Evolutionary conservation across 2,888 invertebrate genomes (phyloP), one percentile per base, ranked within the genome.

Genomic region (Rhamphomyia laevipes): DNA sequence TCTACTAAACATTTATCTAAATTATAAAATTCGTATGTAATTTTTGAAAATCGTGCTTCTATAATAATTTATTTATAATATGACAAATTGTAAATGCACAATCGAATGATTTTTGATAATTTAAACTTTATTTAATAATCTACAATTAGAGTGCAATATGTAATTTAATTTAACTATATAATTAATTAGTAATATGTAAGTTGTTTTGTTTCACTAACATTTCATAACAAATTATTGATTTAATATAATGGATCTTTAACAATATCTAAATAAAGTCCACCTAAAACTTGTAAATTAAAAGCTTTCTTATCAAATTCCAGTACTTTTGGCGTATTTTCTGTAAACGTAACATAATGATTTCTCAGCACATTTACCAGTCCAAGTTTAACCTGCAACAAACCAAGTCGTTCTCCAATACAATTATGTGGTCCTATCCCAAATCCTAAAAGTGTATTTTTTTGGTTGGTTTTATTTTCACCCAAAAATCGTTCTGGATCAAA

Each of bases 321-420:
- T 4, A 57, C 51, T 15, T 55, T 53, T 2, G 55, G 52, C 0
- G 68, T 63, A 18, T 59, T 52, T 0, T 55, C 51, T 15, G 63
- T 63, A 3, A 45, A 23, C 11, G 55, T 54, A 1, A 70, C 65
- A n/a, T 49, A 55, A 48, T 68, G 63, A 50, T 69, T 67, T 50
- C 60, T 66, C 1, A 70, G 53, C 11, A 70, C 53, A 47, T 64
- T 63, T 0, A 68, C 59, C 9, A 70, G 48, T 12, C 69, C 70
- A 2, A 68, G 48, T 43, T 66, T 68, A 1, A 59, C 41, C 45
- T 68, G 66, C 1, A 69, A 53, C 4, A 67, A 44, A 1, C 65
- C 70, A 46, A 70, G 64, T 2, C 70, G 61, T 43, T 61, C 65
- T 16, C 42, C 42, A 23, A 43, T 17, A 43, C 42, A 43, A 15